Percentiles rank a stretch among this genome's conserved stretches.
Conservation (phyloP, 2,113 vertebrate genomes). For the Nycticryphes semicollaris region DNA sequence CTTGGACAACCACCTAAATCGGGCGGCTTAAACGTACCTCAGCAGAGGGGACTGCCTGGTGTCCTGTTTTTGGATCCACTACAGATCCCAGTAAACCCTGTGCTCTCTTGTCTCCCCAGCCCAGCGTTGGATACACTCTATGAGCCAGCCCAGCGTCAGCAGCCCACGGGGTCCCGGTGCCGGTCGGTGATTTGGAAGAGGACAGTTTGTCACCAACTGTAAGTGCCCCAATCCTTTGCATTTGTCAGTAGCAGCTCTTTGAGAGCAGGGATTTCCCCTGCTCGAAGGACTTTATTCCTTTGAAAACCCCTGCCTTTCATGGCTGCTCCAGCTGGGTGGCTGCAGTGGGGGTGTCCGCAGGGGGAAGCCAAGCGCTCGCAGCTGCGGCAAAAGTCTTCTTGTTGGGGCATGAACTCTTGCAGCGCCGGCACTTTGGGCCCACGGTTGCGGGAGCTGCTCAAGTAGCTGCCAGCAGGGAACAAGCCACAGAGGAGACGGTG, state of each 20-base stretch:
- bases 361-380: neutral
- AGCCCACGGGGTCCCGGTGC: neutral
- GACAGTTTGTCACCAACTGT: neutral
- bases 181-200: neutral
- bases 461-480: neutral
- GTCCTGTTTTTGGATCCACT: neutral
- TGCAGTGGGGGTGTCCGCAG: neutral
- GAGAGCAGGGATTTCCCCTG: neutral
- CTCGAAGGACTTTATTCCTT: neutral
- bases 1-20: accelerated
- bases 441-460: neutral
- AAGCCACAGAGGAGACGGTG: neutral
- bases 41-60: neutral
- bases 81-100: neutral
- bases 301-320: neutral
- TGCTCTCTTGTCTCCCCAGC: constrained; percentile 26
- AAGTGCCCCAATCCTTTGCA: neutral
- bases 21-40: too few species aligned
- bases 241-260: neutral
- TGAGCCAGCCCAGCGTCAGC: neutral
- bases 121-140: neutral
- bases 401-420: neutral
- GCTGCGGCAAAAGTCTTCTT: neutral
- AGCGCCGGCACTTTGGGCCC: neutral
- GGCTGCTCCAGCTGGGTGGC: neutral